phyloP scores from a whole-genome alignment of 2,113 vertebrate species.

The Heterochromis multidens region DNA sequence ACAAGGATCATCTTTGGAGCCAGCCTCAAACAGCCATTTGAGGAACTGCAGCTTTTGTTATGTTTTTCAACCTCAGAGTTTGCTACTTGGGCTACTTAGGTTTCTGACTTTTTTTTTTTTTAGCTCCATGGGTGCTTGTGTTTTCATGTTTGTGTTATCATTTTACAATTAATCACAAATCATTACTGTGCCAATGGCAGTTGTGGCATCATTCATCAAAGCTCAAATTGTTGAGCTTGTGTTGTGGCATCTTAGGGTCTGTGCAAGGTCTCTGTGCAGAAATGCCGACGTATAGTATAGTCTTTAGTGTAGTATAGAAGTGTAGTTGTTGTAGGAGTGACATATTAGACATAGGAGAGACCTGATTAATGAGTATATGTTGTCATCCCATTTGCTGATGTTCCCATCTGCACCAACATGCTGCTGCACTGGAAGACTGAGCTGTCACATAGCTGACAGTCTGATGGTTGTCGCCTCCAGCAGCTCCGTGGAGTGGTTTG shows the following conservation, averaged over 20 bases:
- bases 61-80: too few species aligned
- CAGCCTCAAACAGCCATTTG: too few species aligned
- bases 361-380: not conserved
- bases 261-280: not conserved
- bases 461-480: conserved; percentile 37
- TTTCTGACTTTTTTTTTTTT: too few species aligned
- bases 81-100: too few species aligned
- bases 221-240: not conserved
- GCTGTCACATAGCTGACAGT: conserved; percentile 35
- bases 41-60: too few species aligned
- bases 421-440: not conserved
- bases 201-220: not conserved
- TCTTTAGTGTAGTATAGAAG: not conserved
- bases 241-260: not conserved
- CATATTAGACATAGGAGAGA: too few species aligned
- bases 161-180: not conserved
- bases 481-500: not conserved
- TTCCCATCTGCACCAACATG: not conserved
- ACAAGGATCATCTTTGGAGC: not conserved
- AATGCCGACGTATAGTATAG: not conserved
- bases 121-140: too few species aligned
- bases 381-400: not conserved
- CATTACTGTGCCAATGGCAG: not conserved
- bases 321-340: not conserved
- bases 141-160: not conserved